Base-by-base conservation (phyloP, 2,113 vertebrate genomes). In the Hirundichthys speculiger region DNA sequence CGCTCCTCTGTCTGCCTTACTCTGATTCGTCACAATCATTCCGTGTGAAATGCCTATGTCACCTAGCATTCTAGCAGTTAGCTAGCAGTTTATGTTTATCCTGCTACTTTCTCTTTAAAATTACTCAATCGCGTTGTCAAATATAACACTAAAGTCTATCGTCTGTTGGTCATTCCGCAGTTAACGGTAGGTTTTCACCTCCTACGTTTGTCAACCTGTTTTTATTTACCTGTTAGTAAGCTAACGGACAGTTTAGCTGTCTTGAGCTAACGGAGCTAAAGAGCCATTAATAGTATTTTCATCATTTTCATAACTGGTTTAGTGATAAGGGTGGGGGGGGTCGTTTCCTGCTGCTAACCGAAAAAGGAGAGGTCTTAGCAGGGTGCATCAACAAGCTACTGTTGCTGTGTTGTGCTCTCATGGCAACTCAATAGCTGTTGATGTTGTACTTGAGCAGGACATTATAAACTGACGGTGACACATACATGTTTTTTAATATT, bases 161-260 rank as follows among this genome's bases (percentile, higher is more conserved):
- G 45, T 4, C 43, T 27, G n/a, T 53, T 34, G 47, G 19, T 4
- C 30, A 14, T 56, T 62, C 48, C 14, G 19, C 59, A 46, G 30
- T 30, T 50, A 6, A 65, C 53, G 85, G 89, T 91, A 81, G 79
- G 86, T 79, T 48, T 15, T n/a, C 20, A n/a, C 22, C 25, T 49
- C 25, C 18, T 38, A 20, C 1, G 46, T 30, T 54, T n/a, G 16
- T 22, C 4, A 73, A 40, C 12, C 8, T 16, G 56, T 41, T 75
- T 21, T 41, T 67, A 16, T 67, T 76, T 61, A 54, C 55, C 42
- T 57, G 21, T 64, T 46, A 58, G 48, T 46, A 18, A 52, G 77
- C 75, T 88, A 85, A 76, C 73, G 69, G 48, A 47, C 18, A 51
- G 34, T 60, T 51, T 42, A 34, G 64, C 60, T 69, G 49, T 24